Conservation (phyloP, 1,140 invertebrate species). For the Steinernema feltiae region DNA sequence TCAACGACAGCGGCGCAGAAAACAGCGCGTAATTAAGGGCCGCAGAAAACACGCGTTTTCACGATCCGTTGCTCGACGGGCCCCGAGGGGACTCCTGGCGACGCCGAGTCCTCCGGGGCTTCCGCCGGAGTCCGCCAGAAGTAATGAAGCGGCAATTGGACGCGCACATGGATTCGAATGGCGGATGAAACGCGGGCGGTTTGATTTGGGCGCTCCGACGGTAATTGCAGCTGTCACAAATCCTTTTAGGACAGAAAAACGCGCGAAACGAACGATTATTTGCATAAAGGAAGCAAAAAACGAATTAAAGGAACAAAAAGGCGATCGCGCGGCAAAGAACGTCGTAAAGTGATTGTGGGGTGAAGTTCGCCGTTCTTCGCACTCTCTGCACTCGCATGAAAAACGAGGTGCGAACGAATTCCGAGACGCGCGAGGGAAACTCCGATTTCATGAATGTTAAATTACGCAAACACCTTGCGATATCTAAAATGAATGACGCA, state of each 20-base stretch:
- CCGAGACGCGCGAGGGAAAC: not conserved
- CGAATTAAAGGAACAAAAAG: not conserved
- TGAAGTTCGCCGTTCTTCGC: no score
- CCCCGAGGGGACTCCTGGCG: not conserved
- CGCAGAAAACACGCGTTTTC: not conserved
- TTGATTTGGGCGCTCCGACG: not conserved
- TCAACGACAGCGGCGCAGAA: not conserved
- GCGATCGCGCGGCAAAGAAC: not conserved
- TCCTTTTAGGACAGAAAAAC: not conserved
- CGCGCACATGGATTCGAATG: not conserved
- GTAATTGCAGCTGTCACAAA: slow-evolving; percentile 15
- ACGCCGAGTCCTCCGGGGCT: not conserved
- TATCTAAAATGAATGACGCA: not conserved
- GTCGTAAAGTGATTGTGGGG: no score
- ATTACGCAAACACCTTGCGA: not conserved
- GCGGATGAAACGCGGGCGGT: not conserved
- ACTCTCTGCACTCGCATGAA: not conserved
- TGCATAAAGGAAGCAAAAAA: slow-evolving; percentile 6
- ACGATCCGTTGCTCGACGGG: no score
- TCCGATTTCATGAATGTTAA: not conserved
- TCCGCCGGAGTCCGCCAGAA: not conserved
- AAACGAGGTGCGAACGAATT: not conserved
- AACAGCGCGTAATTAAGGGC: not conserved
- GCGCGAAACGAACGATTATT: not conserved
- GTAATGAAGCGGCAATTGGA: not conserved